phyloP scores from a whole-genome alignment of 1,140 invertebrate species.

The Adoxophyes honmai region DNA sequence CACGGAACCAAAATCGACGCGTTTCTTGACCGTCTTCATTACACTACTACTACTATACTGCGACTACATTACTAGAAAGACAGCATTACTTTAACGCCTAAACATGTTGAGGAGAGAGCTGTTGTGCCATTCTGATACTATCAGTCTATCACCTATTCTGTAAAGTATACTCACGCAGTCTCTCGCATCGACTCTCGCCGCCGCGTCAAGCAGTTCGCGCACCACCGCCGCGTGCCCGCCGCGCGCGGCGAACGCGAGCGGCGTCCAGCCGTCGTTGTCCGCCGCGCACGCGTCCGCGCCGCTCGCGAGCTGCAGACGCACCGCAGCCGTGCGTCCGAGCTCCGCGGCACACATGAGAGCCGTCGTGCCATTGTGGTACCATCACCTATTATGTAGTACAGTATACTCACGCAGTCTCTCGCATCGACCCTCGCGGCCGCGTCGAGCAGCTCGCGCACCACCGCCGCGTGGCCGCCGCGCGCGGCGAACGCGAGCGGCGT shows the following conservation, averaged over 20 bases:
- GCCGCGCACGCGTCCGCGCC: slow-evolving; percentile 94
- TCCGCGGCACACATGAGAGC: too few species aligned
- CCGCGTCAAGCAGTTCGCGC: slow-evolving; percentile 90
- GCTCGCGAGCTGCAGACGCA: slow-evolving; percentile 88
- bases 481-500: slow-evolving; percentile 93
- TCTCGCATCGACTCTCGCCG: slow-evolving; percentile 91
- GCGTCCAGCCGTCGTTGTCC: slow-evolving; percentile 96
- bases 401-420: slow-evolving; percentile 88
- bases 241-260: slow-evolving; percentile 93
- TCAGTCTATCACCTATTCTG: too few species aligned
- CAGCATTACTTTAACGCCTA: too few species aligned
- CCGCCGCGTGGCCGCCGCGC: slow-evolving; percentile 91
- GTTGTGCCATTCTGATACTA: too few species aligned
- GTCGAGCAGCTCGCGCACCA: slow-evolving; percentile 90
- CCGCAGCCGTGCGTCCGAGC: slow-evolving; percentile 79
- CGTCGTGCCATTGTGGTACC: too few species aligned
- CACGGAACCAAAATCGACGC: too few species aligned
- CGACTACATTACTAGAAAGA: too few species aligned
- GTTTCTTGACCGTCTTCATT: too few species aligned
- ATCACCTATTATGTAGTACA: too few species aligned
- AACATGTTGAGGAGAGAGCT: too few species aligned
- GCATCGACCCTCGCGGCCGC: slow-evolving; percentile 93
- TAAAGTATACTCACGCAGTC: slow-evolving; percentile 92
- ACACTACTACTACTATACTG: too few species aligned
- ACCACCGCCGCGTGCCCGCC: slow-evolving; percentile 92